Percentiles rank a stretch among this genome's conserved stretches.
Evolutionary conservation across 2,888 invertebrate genomes (phyloP).

Genomic region (Drosophila lacicola): DNA sequence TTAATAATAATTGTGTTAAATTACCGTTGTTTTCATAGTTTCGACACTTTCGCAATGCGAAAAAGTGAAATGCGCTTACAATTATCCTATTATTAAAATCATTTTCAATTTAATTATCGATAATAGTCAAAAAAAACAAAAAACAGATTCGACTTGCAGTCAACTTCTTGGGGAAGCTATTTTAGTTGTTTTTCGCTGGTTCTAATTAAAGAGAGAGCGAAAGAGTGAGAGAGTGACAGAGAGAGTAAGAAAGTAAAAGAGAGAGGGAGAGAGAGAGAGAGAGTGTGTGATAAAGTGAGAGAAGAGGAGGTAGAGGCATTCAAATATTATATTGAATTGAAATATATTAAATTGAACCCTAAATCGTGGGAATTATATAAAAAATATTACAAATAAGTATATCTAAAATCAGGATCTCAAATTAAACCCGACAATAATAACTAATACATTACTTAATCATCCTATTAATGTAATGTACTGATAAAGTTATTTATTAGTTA

Average conservation of each 20-base stretch:
- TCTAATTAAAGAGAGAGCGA: constrained; percentile 6
- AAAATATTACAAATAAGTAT: neutral
- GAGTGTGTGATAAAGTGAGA: neutral
- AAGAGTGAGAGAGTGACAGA: neutral
- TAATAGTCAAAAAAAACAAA: constrained; percentile 19
- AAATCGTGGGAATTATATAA: constrained; percentile 2
- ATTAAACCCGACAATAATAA: too few relatives aligned
- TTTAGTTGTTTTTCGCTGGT: constrained; percentile 5
- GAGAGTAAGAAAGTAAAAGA: neutral
- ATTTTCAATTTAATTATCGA: constrained; percentile 49
- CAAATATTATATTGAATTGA: neutral
- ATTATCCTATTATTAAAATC: constrained; percentile 53
- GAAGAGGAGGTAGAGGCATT: neutral
- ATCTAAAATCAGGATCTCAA: neutral
- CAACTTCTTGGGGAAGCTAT: neutral
- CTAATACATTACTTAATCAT: too few relatives aligned
- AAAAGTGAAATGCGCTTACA: constrained; percentile 70
- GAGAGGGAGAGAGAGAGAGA: neutral
- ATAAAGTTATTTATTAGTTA: too few relatives aligned
- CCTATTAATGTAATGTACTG: too few relatives aligned
- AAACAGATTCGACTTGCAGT: neutral
- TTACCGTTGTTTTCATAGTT: constrained; percentile 44
- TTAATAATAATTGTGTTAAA: constrained; percentile 39
- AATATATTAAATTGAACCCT: neutral
- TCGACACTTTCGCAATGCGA: constrained; percentile 70